Conservation (phyloP, 2,797 vertebrate genomes). For the Acanthornis magna region DNA sequence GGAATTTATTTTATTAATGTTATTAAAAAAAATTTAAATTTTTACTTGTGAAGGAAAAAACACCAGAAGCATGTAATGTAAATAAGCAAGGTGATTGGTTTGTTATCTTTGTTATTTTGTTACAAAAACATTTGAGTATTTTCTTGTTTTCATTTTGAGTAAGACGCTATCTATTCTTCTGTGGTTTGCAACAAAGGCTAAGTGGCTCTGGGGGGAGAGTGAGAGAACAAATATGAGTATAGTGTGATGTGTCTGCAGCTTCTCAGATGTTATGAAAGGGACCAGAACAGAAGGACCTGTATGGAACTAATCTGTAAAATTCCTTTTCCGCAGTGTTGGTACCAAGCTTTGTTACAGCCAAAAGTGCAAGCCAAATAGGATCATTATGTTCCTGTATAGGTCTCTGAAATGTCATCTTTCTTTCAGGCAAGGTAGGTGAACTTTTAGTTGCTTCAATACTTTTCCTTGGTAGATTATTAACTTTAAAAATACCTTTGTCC, state of each 20-base stretch:
- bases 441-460: neutral
- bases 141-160: neutral
- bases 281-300: neutral
- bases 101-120: neutral
- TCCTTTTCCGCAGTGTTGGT: neutral
- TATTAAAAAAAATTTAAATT: slow-evolving; percentile 22
- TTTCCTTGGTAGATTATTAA: neutral
- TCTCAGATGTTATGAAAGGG: neutral
- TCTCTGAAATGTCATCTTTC: neutral
- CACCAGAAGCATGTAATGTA: neutral
- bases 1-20: neutral
- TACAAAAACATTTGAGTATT: neutral
- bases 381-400: neutral
- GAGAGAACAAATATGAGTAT: neutral
- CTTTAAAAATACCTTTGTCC: neutral
- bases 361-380: neutral
- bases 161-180: neutral
- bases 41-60: neutral
- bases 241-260: neutral
- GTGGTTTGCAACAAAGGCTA: neutral
- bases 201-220: neutral
- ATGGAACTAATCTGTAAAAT: neutral
- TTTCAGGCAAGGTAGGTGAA: neutral
- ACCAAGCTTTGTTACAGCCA: neutral
- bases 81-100: neutral